Base-by-base conservation (phyloP, 2,888 invertebrate species). In the Campoplex nolae region DNA sequence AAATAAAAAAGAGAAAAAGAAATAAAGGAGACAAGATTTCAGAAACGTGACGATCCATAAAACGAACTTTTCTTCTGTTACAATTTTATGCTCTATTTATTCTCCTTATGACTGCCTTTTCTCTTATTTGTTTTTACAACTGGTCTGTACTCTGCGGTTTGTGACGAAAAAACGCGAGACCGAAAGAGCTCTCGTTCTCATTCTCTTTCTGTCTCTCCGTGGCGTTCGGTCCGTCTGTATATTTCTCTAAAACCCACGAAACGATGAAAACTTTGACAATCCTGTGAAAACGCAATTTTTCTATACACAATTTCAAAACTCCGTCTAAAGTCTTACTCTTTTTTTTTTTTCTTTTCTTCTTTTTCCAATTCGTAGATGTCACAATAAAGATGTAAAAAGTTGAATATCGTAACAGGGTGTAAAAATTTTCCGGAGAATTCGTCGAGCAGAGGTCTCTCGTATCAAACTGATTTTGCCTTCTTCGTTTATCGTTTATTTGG, bases 201-300 rank as follows among this genome's bases (percentile, higher is more conserved):
- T 51, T 35, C 48, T 62, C 7, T n/a, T 18, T 70, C 73, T 35
- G 9, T 79, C 9, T 28, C 7, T 42, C 42, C 9, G 7, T 13
- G 0, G 45, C 45, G 45, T 45, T 38, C 38, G 45, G 2, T 78
- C 51, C 48, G 9, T 32, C 74, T 38, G 11, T 80, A 11, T 42
- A 11, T 42, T 62, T 23, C 71, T 48, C 71, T 48, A n/a, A 58
- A n/a, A 58, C 11, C 9, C 32, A 35, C 28, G 58, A 48, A 76
- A 80, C 70, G 28, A 80, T 75, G 51, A 54, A 75, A 84, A 74
- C 67, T 78, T 74, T 78, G 70, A n/a, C 74, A 83, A 85, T 76
- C 35, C 42, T 16, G 73, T 35, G 73, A n/a, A 67, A 83, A 73
- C 38, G 35, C 67, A 56, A 71, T 83, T 73, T 83, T n/a, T 16